These are phyloP conservation scores for Nebria brevicollis DNA, from an alignment of 2,888 invertebrate genomes.

Conservation along the genomic window DNA sequence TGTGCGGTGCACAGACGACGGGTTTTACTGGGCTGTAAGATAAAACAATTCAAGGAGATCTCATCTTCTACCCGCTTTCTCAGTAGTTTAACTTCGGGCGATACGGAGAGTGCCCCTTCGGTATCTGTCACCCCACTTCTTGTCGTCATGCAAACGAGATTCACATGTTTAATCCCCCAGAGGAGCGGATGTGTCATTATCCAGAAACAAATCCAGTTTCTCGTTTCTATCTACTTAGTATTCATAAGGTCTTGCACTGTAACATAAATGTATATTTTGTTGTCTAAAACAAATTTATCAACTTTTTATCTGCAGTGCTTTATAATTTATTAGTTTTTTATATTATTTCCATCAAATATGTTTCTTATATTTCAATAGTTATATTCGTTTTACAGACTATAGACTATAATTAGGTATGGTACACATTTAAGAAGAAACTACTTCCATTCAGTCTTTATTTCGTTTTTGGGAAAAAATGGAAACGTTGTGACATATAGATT, in stretches of 20 bases:
- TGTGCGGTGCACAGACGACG: too few relatives aligned
- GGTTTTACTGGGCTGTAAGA: not conserved
- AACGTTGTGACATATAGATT: too few relatives aligned
- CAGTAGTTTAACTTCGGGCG: not conserved
- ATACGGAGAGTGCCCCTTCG: too few relatives aligned
- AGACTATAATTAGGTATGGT: too few relatives aligned
- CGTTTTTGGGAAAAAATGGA: too few relatives aligned
- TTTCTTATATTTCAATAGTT: too few relatives aligned
- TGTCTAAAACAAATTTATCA: not conserved
- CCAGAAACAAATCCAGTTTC: not conserved
- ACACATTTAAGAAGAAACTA: too few relatives aligned
- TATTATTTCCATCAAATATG: too few relatives aligned
- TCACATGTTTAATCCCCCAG: not conserved
- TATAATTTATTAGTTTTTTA: not conserved
- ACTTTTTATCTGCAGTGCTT: not conserved
- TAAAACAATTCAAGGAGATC: not conserved
- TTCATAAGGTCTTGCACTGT: not conserved
- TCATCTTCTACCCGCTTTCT: not conserved
- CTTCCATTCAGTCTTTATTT: too few relatives aligned
- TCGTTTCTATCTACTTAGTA: not conserved
- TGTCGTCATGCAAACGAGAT: not conserved
- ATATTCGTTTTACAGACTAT: too few relatives aligned
- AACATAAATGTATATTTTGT: not conserved
- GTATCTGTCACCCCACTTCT: not conserved
- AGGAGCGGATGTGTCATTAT: not conserved